These are phyloP conservation scores for Stictonetta naevosa DNA, from an alignment of 2,113 vertebrate species.

Conservation along the genomic window DNA sequence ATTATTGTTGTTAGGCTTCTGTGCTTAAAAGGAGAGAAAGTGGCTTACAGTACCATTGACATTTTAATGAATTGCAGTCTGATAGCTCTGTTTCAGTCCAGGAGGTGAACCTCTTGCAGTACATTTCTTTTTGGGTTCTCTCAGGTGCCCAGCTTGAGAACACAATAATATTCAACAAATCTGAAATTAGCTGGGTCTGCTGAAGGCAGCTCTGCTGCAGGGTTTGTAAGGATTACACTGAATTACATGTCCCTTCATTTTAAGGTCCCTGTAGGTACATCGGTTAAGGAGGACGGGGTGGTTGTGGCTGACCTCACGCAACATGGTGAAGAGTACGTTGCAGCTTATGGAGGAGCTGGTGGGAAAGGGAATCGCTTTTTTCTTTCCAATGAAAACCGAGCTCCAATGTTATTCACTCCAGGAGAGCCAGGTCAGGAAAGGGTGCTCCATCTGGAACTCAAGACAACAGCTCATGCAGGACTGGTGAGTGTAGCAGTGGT, in stretches of 20 bases:
- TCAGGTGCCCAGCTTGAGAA: neutral
- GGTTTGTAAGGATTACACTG: neutral
- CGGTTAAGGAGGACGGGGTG: constrained; percentile 85
- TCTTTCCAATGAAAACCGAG: constrained; percentile 92
- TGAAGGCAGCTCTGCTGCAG: neutral
- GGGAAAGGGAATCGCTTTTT: constrained; percentile 96
- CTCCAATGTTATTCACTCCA: constrained; percentile 79
- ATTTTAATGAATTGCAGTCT: neutral
- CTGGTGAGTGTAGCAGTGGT: constrained; percentile 78
- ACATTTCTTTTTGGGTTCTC: neutral
- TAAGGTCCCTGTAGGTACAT: constrained; percentile 92
- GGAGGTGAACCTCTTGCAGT: neutral
- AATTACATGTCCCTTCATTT: neutral
- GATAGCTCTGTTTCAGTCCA: neutral
- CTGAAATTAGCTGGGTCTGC: neutral
- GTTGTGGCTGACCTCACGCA: constrained; percentile 83
- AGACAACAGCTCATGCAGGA: constrained; percentile 92
- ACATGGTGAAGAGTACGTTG: constrained; percentile 85
- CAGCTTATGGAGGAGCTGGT: constrained; percentile 86
- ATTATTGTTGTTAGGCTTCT: neutral
- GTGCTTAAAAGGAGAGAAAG: neutral
- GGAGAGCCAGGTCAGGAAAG: constrained; percentile 87
- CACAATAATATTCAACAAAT: neutral
- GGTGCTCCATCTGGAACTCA: constrained; percentile 89
- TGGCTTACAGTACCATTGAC: neutral